Evolutionary conservation across 2,113 vertebrate species (phyloP).

Genomic region (Megaceryle torquata): DNA sequence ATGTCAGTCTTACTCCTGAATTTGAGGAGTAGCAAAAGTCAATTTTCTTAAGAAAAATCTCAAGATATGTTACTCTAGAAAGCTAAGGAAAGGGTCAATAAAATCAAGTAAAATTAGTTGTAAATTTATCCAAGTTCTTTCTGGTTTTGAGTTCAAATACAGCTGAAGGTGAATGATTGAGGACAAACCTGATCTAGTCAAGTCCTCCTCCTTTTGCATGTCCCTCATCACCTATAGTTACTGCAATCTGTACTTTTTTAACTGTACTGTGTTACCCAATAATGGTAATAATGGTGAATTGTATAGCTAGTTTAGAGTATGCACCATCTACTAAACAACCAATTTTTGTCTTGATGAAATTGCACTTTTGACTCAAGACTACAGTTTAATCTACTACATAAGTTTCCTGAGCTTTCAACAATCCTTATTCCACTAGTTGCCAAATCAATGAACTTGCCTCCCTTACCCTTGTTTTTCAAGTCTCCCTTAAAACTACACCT

Average conservation of each 20-base stretch:
- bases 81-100: background rate
- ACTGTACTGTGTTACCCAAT: too few relatives aligned
- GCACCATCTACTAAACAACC: background rate
- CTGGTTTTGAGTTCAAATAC: background rate
- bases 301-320: background rate
- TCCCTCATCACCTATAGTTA: background rate
- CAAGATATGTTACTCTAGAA: background rate
- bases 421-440: background rate
- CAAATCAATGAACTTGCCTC: background rate
- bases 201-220: background rate
- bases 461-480: background rate
- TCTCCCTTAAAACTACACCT: background rate
- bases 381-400: background rate
- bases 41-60: background rate
- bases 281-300: background rate
- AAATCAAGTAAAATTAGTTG: background rate
- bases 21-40: background rate
- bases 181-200: background rate
- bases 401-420: background rate
- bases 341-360: background rate
- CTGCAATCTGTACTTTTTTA: background rate
- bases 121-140: background rate
- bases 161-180: background rate
- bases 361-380: background rate
- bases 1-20: background rate